Percentiles rank a stretch among this genome's conserved stretches.
phyloP scores from a whole-genome alignment of 2,888 invertebrate species.

The Eugnorisma glareosa region DNA sequence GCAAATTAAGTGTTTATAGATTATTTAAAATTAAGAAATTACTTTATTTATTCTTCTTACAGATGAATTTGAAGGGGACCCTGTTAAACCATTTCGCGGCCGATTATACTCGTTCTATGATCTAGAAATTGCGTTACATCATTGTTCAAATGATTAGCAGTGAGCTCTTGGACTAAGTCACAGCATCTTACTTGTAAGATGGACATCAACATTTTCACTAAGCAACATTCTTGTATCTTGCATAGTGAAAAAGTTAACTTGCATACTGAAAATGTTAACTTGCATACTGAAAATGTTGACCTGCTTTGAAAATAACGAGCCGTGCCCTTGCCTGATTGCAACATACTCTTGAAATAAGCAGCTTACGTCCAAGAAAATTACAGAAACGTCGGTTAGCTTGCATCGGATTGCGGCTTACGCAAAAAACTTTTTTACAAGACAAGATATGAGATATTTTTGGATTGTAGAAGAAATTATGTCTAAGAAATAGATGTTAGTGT shows the following conservation, averaged over 20 bases:
- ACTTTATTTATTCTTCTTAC: slow-evolving; percentile 64
- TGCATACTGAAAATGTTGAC: not conserved
- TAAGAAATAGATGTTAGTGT: not conserved
- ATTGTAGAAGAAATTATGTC: not conserved
- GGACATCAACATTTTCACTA: too few species aligned
- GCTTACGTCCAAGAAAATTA: slow-evolving; percentile 29
- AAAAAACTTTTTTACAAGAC: not conserved
- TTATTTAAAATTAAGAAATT: slow-evolving; percentile 7
- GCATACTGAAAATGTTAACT: not conserved
- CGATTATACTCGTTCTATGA: slow-evolving; percentile 84
- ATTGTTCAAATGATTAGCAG: slow-evolving; percentile 84
- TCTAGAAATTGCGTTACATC: slow-evolving; percentile 84
- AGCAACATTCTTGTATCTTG: too few species aligned
- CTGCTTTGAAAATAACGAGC: not conserved
- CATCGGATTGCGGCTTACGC: not conserved
- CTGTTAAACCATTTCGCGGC: slow-evolving; percentile 59
- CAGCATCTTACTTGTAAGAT: too few species aligned
- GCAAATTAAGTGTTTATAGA: too few species aligned
- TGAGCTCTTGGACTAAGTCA: slow-evolving; percentile 27
- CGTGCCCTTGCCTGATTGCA: not conserved
- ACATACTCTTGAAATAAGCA: slow-evolving; percentile 19
- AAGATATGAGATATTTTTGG: not conserved
- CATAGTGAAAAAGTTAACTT: not conserved
- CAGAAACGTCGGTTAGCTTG: not conserved
- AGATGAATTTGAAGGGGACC: slow-evolving; percentile 63